Evolutionary conservation across 2,113 vertebrate genomes (phyloP), one percentile per base, ranked within the genome.

Genomic region (Nanorana parkeri): DNA sequence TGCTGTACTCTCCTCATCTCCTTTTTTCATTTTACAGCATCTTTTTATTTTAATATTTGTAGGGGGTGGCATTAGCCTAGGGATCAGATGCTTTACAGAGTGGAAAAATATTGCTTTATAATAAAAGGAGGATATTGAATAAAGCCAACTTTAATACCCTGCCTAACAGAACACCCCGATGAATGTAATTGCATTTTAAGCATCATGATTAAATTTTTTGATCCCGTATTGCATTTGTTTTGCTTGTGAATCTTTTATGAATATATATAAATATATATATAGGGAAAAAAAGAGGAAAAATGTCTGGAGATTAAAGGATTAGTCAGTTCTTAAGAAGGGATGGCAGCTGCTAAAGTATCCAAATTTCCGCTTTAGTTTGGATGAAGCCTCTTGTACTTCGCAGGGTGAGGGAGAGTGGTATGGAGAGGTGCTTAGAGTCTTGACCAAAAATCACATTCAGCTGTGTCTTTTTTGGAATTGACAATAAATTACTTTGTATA

Each of bases 111-210:
- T 89, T 93, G 91, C 91, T 92, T 91, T 92, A 89, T 93, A 92
- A 92, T 92, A 92, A 92, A 90, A 92, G 89, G 86, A 89, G 88
- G 91, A 92, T 93, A 94, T 93, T 93, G 91, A 94, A 94, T 93
- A 93, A 93, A 92, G 80, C 91, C 89, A 86, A 88, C 90, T 89
- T 93, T 93, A 94, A 94, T 79, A 73, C 90, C 84, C 83, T 86
- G 87, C 87, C 91, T 90, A 92, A 92, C 89, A 92, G 89, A 93
- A 90, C 89, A 91, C 90, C 84, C 92, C 90, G 91, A 92, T 93
- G 92, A 92, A 93, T 92, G 91, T 94, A 95, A 94, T 94, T 93
- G 91, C 91, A 92, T 93, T 94, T 93, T 92, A 94, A 94, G 91
- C 88, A 91, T 94, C 92, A 88, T 92, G 92, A 94, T 94, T 95